Evolutionary conservation across 2,797 vertebrate species (phyloP), one percentile per base, ranked within the genome.

Genomic region (Tapera naevia): DNA sequence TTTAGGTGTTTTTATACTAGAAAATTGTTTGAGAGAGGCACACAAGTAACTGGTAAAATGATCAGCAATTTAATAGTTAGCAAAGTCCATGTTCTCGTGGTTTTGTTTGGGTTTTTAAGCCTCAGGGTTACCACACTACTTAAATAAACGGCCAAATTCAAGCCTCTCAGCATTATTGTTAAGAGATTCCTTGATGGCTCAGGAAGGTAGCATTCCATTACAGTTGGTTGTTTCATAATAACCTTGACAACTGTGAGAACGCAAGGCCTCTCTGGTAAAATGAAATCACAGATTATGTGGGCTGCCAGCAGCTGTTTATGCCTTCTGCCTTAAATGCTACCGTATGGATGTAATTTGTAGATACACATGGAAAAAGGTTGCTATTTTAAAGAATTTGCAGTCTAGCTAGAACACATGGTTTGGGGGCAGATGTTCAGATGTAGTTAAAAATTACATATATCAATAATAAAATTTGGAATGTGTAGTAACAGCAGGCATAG

Each of bases 341-440:
- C 75, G 3, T 91, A 62, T 94, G 92, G 74, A 3, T 75, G 62
- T 51, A n/a, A 32, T 81, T 73, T 81, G 58, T 54, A n/a, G 30
- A 62, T 24, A 48, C 75, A 48, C n/a, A 32, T 46, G 61, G 51
- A 37, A 71, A 39, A 78, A 67, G 9, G n/a, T 74, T 95, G 67
- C 81, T 92, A 39, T 91, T 91, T 87, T 87, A 87, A 85, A 82
- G 28, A 80, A 41, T 78, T 61, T 86, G 33, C 75, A 74, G 71
- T 92, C 93, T 94, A 78, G 84, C 81, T 83, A 54, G 75, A 92
- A 83, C 91, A 95, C 85, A 89, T 17, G 54, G 81, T 86, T 93
- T 95, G 91, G 87, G 84, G 74, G 80, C 89, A 93, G 91, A 93
- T 92, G 79, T 95, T 94, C 84, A 71, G 67, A 58, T 92, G 37